phyloP scores from a whole-genome alignment of 1,140 invertebrate genomes.

The Diachasmimorpha longicaudata region DNA sequence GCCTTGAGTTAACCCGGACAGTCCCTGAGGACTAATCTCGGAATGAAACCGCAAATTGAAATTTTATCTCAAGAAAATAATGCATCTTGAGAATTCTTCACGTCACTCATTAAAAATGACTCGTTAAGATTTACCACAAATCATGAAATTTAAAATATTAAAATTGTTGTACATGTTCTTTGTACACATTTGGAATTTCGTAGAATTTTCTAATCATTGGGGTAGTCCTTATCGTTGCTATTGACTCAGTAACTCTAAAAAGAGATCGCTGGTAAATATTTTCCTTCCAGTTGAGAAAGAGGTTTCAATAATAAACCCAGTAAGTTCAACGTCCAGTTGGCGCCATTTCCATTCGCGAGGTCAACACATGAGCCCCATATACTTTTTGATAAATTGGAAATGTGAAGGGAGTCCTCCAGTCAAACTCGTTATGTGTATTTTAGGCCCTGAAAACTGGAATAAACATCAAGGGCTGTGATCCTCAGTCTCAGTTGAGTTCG shows the following conservation, averaged over 20 bases:
- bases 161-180: too few species aligned
- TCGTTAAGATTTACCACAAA: too few species aligned
- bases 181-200: too few species aligned
- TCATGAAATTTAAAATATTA: too few species aligned
- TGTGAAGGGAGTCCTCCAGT: neutral
- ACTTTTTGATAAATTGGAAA: neutral
- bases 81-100: neutral
- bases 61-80: neutral
- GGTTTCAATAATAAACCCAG: neutral
- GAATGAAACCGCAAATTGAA: neutral
- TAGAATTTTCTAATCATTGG: too few species aligned
- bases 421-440: neutral
- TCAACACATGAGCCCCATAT: neutral
- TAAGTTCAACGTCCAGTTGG: neutral
- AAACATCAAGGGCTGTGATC: neutral
- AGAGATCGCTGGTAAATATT: neutral
- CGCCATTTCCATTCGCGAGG: neutral
- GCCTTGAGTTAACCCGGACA: conserved; percentile 38
- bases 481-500: neutral
- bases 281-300: neutral
- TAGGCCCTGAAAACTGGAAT: neutral
- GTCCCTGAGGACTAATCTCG: neutral
- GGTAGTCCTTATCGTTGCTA: neutral
- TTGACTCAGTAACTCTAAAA: neutral
- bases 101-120: too few species aligned